Evolutionary conservation across 2,888 invertebrate genomes (phyloP).

Genomic region (Strigamia maritima): DNA sequence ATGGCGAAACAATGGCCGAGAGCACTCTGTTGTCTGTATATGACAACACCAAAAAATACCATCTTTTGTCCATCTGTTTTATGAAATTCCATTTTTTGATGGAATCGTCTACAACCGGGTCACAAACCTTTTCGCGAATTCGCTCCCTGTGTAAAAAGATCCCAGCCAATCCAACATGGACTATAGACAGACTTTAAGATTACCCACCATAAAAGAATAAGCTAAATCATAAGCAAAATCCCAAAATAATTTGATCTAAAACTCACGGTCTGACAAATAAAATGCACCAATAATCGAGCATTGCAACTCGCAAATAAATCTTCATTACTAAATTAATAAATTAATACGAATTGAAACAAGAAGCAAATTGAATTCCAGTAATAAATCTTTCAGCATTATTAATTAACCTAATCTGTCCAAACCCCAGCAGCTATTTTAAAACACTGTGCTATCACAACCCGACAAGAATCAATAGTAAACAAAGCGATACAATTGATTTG

Average conservation of each 20-base stretch:
- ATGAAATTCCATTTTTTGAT: too few relatives aligned
- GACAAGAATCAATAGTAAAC: not conserved
- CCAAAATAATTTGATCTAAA: not conserved
- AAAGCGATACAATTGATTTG: not conserved
- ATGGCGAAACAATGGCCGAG: too few relatives aligned
- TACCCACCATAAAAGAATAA: too few relatives aligned
- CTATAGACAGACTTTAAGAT: too few relatives aligned
- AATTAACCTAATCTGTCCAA: not conserved
- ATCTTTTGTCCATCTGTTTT: too few relatives aligned
- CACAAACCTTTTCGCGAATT: too few relatives aligned
- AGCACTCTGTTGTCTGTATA: too few relatives aligned
- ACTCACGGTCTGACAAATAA: not conserved
- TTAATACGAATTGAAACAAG: not conserved
- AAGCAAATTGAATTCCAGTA: not conserved
- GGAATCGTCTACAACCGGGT: too few relatives aligned
- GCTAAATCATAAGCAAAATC: not conserved
- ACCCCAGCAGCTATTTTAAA: too few relatives aligned
- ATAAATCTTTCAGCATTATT: not conserved
- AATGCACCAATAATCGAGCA: not conserved
- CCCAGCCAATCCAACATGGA: too few relatives aligned
- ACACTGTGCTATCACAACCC: not conserved
- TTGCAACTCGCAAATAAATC: not conserved
- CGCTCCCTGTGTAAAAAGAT: too few relatives aligned
- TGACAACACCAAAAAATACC: too few relatives aligned
- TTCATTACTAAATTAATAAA: not conserved